These are phyloP conservation scores for Nasonia oneida DNA, from an alignment of 2,888 invertebrate species.

Conservation along the genomic window DNA sequence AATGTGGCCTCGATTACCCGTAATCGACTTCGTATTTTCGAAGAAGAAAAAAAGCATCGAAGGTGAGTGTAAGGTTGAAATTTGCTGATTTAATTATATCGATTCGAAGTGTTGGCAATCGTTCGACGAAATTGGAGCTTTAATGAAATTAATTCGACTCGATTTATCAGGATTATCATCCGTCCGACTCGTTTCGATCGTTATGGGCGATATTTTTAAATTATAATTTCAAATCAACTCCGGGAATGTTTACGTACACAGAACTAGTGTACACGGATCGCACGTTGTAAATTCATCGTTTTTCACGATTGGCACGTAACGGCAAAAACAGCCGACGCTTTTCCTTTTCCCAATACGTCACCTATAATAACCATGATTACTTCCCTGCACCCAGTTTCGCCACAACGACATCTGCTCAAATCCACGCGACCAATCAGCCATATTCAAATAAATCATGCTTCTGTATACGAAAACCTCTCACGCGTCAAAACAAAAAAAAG, in stretches of 20 bases:
- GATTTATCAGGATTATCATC: not conserved
- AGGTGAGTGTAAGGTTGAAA: not conserved
- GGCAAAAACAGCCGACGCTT: not conserved
- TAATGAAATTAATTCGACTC: not conserved
- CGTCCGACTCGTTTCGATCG: not conserved
- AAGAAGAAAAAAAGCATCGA: not conserved
- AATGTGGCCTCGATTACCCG: not conserved
- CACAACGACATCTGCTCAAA: not conserved
- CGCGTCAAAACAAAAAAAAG: not conserved
- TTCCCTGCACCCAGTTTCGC: not conserved
- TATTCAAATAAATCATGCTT: not conserved
- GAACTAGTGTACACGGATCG: not conserved
- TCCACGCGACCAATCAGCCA: not conserved
- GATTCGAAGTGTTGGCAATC: not conserved
- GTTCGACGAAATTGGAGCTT: not conserved
- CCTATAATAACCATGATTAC: not conserved
- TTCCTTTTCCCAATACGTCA: not conserved
- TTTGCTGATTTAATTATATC: not conserved
- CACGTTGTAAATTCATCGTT: too few relatives aligned
- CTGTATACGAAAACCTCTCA: not conserved
- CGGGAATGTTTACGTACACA: not conserved
- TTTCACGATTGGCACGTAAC: not conserved
- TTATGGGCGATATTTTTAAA: not conserved
- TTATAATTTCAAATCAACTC: not conserved
- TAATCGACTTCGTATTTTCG: not conserved